Evolutionary conservation across 2,888 invertebrate species (phyloP).

Genomic region (Synanthedon formicaeformis): DNA sequence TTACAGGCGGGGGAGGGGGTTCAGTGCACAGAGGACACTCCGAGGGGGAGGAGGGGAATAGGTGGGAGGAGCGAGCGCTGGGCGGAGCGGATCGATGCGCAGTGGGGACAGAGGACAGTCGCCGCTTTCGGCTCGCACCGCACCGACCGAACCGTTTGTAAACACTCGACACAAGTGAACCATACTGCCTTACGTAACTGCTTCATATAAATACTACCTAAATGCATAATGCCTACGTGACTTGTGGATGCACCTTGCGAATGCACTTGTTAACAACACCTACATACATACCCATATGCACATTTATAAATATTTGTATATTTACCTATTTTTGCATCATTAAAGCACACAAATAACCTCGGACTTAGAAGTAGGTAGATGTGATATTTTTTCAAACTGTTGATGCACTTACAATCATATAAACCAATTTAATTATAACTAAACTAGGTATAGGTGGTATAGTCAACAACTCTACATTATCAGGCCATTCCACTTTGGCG

Average conservation of each 20-base stretch:
- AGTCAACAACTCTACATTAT: too few species aligned
- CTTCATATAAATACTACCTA: background rate
- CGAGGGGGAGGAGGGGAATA: slow-evolving; percentile 30
- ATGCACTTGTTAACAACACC: background rate
- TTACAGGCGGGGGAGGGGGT: slow-evolving; percentile 17
- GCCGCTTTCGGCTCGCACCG: slow-evolving; percentile 25
- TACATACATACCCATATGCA: too few species aligned
- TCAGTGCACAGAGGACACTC: slow-evolving; percentile 8
- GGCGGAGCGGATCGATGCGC: slow-evolving; percentile 69
- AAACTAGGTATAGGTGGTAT: too few species aligned
- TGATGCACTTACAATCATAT: too few species aligned
- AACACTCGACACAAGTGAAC: slow-evolving; percentile 45
- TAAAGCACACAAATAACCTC: too few species aligned
- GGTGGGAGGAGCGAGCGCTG: slow-evolving; percentile 64
- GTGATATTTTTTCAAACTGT: too few species aligned
- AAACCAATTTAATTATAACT: too few species aligned
- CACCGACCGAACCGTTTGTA: slow-evolving; percentile 37
- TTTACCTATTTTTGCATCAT: too few species aligned
- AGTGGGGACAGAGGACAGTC: slow-evolving; percentile 65
- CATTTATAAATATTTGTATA: too few species aligned
- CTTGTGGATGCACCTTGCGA: background rate
- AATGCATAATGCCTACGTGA: slow-evolving; percentile 1
- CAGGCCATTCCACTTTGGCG: too few species aligned
- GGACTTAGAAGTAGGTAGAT: too few species aligned
- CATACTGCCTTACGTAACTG: slow-evolving; percentile 50